phyloP scores from a whole-genome alignment of 2,888 invertebrate species.

The Rutpela maculata region DNA sequence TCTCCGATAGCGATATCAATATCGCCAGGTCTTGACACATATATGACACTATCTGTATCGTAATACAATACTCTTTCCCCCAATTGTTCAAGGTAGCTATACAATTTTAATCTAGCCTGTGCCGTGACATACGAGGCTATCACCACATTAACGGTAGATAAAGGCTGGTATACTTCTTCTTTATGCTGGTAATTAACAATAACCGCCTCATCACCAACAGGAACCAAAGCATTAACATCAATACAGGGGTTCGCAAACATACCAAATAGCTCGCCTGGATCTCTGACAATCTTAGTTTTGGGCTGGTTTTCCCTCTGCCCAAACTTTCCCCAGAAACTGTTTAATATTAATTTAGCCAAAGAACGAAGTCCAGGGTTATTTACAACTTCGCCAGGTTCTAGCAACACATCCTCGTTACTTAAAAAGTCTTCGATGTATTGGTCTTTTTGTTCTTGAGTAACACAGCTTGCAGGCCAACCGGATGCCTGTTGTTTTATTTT shows the following conservation, averaged over 20 bases:
- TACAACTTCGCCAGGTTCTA: constrained; percentile 5
- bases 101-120: constrained; percentile 26
- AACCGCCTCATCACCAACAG: not conserved
- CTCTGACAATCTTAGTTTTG: constrained; percentile 33
- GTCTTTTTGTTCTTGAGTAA: constrained; percentile 48
- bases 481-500: constrained; percentile 63
- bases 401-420: not conserved
- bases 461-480: constrained; percentile 58
- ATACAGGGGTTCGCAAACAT: constrained; percentile 4
- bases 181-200: constrained; percentile 19
- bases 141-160: constrained; percentile 25
- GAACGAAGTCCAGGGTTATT: constrained; percentile 21
- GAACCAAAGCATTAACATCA: not conserved
- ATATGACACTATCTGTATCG: constrained; percentile 69
- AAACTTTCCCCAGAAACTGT: constrained; percentile 27
- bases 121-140: constrained; percentile 19
- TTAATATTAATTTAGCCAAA: constrained; percentile 19
- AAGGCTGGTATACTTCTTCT: not conserved
- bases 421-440: constrained; percentile 26
- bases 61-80: constrained; percentile 58
- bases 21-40: constrained; percentile 45
- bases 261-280: constrained; percentile 8
- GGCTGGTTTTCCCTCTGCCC: constrained; percentile 33
- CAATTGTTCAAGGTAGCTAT: no score
- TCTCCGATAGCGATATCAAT: constrained; percentile 63